Conservation (phyloP, 2,113 vertebrate genomes). For the Saccopteryx bilineata region DNA sequence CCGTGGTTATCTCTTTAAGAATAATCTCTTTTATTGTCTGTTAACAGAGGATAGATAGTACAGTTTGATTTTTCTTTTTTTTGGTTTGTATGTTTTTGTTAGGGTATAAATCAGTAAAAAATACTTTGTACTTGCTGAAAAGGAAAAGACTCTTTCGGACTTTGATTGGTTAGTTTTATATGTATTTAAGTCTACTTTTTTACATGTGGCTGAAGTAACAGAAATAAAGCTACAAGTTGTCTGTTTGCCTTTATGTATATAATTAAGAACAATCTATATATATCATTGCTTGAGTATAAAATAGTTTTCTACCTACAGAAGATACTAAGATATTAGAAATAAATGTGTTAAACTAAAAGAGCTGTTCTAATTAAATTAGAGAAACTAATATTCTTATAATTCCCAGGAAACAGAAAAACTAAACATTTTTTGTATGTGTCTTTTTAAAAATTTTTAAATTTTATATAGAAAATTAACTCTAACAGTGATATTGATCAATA, state of each 20-base stretch:
- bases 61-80: background rate
- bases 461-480: too few species aligned
- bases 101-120: background rate
- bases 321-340: background rate
- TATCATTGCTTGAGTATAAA: background rate
- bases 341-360: background rate
- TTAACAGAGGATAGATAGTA: background rate
- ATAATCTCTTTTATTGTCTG: background rate
- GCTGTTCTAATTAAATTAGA: background rate
- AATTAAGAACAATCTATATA: background rate
- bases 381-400: background rate
- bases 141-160: background rate
- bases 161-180: background rate
- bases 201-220: background rate
- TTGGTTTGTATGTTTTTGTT: background rate
- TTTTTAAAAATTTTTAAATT: too few species aligned
- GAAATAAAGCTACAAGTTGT: background rate
- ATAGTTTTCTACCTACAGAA: background rate
- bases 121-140: background rate
- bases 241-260: background rate
- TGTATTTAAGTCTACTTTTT: background rate
- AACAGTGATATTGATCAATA: too few species aligned
- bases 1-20: background rate
- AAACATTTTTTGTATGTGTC: background rate
- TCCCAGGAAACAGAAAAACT: background rate